phyloP scores from a whole-genome alignment of 2,888 invertebrate genomes.

The Andricus curvator region DNA sequence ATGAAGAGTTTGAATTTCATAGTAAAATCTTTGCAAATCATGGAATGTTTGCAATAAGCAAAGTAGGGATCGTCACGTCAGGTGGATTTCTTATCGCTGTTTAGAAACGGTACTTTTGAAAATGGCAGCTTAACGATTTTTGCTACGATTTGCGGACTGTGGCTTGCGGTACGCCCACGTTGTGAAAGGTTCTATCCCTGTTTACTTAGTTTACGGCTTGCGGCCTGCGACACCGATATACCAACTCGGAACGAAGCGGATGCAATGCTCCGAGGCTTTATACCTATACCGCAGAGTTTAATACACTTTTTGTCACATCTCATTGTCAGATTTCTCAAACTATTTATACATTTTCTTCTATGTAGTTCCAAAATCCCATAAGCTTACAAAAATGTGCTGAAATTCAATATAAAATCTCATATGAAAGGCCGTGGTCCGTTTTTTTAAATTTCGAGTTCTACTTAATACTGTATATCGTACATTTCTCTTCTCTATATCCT shows the following conservation, averaged over 20 bases:
- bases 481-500: too few relatives aligned
- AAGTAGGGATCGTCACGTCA: not conserved
- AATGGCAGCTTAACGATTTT: conserved; percentile 22
- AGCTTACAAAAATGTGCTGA: not conserved
- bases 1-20: not conserved
- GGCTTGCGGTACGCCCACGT: conserved; percentile 33
- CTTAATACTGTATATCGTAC: too few relatives aligned
- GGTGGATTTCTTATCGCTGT: not conserved
- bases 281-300: conserved; percentile 2
- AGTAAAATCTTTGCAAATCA: not conserved
- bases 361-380: not conserved
- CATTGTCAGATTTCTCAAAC: too few relatives aligned
- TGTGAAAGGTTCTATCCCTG: conserved; percentile 16
- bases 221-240: conserved; percentile 11
- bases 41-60: not conserved
- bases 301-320: conserved; percentile 12
- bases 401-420: not conserved
- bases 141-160: conserved; percentile 28
- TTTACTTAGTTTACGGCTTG: conserved; percentile 38
- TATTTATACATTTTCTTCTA: not conserved
- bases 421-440: too few relatives aligned
- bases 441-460: too few relatives aligned
- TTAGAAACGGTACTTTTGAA: conserved; percentile 22
- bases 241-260: conserved; percentile 7
- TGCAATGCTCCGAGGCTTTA: not conserved